These are phyloP conservation scores for Heliconius charithonia DNA, from an alignment of 2,888 invertebrate species.

Conservation along the genomic window DNA sequence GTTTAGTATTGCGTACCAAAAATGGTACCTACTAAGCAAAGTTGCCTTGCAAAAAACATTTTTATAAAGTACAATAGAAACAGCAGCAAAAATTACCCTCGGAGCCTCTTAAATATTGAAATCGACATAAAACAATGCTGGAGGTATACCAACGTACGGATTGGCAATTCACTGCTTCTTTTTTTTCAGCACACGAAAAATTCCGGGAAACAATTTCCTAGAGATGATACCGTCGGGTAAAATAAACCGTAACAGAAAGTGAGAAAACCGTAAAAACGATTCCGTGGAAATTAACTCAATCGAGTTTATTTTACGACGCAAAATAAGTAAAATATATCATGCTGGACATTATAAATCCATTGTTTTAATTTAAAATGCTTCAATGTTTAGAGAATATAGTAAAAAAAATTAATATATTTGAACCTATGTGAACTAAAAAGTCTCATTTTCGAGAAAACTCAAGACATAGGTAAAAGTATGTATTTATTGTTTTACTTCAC, in stretches of 20 bases:
- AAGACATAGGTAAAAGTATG: not conserved
- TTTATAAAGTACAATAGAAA: slow-evolving; percentile 41
- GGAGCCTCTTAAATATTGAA: slow-evolving; percentile 46
- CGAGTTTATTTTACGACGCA: slow-evolving; percentile 48
- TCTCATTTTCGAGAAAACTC: not conserved
- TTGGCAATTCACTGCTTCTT: slow-evolving; percentile 56
- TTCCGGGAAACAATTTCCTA: slow-evolving; percentile 76
- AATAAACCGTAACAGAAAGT: slow-evolving; percentile 77
- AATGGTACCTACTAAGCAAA: slow-evolving; percentile 27
- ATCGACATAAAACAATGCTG: slow-evolving; percentile 47
- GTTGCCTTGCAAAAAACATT: slow-evolving; percentile 29
- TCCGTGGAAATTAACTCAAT: slow-evolving; percentile 78
- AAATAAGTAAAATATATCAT: slow-evolving; percentile 40
- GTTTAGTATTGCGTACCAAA: slow-evolving; percentile 18
- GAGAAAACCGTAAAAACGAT: slow-evolving; percentile 77
- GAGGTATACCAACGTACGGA: slow-evolving; percentile 47
- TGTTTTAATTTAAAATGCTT: not conserved
- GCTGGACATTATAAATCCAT: not conserved
- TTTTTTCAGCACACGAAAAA: slow-evolving; percentile 67
- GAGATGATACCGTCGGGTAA: slow-evolving; percentile 77
- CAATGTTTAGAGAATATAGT: not conserved
- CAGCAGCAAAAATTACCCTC: slow-evolving; percentile 42
- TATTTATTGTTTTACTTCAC: not conserved
- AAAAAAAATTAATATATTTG: accelerated
- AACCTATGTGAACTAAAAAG: not conserved